Conservation (phyloP, 2,888 invertebrate genomes). For the Cataglyphis altisquamis region DNA sequence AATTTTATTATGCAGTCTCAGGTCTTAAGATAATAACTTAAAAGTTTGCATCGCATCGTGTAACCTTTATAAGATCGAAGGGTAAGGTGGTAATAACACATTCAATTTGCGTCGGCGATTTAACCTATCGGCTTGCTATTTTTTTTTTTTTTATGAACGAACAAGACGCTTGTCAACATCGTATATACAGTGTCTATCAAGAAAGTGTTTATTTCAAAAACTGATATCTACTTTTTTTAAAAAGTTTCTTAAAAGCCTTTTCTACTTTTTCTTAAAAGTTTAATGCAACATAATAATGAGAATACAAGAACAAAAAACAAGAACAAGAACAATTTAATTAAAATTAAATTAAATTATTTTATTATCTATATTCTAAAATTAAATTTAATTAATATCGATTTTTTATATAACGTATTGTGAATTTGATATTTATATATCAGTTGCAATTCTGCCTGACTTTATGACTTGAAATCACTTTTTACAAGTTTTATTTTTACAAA, state of each 20-base stretch:
- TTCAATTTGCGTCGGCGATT: slow-evolving; percentile 48
- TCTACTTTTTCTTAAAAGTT: slow-evolving; percentile 11
- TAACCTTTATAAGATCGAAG: slow-evolving; percentile 54
- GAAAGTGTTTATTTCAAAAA: slow-evolving; percentile 25
- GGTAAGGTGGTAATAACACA: slow-evolving; percentile 45
- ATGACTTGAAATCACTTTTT: background rate
- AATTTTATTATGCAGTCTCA: slow-evolving; percentile 21
- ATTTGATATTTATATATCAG: background rate
- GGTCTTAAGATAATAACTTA: slow-evolving; percentile 13
- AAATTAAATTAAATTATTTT: background rate
- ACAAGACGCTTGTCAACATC: slow-evolving; percentile 28
- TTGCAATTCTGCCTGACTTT: background rate
- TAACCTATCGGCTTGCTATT: slow-evolving; percentile 54
- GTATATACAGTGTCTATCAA: background rate
- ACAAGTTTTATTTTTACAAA: background rate
- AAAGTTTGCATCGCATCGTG: slow-evolving; percentile 43
- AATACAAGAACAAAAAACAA: no score
- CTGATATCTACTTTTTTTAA: background rate
- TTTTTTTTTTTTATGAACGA: slow-evolving; percentile 36
- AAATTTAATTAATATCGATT: slow-evolving; percentile 8
- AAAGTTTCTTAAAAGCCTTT: background rate
- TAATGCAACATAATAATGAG: background rate
- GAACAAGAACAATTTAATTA: background rate
- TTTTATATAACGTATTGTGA: background rate
- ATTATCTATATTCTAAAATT: background rate